These are phyloP conservation scores for Setipinna tenuifilis DNA, from an alignment of 2,797 vertebrate species.

Conservation along the genomic window DNA sequence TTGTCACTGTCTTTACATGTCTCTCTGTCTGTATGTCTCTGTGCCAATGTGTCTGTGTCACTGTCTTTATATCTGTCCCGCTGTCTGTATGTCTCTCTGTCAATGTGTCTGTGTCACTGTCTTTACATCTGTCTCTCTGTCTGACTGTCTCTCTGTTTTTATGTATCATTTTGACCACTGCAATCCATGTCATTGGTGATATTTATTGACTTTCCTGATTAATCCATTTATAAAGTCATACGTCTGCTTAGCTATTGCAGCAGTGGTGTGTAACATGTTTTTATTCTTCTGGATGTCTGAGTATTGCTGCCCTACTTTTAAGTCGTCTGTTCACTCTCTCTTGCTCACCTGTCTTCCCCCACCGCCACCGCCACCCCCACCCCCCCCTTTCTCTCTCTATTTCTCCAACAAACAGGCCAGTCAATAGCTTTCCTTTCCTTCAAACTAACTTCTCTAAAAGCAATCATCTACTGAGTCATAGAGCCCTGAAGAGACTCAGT, in stretches of 20 bases:
- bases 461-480: not conserved
- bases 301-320: not conserved
- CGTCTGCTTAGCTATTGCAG: not conserved
- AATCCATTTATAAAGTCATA: not conserved
- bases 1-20: not conserved
- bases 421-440: not conserved
- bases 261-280: not conserved
- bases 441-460: constrained; percentile 63
- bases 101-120: too few relatives aligned
- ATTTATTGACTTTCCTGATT: not conserved
- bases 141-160: not conserved
- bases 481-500: too few relatives aligned
- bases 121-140: not conserved
- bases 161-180: not conserved
- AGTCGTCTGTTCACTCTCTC: not conserved
- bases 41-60: too few relatives aligned
- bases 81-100: too few relatives aligned
- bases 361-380: not conserved
- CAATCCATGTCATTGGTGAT: not conserved
- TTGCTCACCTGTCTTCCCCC: not conserved
- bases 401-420: not conserved
- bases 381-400: not conserved
- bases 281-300: not conserved
- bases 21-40: not conserved
- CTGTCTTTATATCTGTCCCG: not conserved